These are phyloP conservation scores for Edolisoma coerulescens DNA, from an alignment of 2,113 vertebrate species.

Conservation along the genomic window DNA sequence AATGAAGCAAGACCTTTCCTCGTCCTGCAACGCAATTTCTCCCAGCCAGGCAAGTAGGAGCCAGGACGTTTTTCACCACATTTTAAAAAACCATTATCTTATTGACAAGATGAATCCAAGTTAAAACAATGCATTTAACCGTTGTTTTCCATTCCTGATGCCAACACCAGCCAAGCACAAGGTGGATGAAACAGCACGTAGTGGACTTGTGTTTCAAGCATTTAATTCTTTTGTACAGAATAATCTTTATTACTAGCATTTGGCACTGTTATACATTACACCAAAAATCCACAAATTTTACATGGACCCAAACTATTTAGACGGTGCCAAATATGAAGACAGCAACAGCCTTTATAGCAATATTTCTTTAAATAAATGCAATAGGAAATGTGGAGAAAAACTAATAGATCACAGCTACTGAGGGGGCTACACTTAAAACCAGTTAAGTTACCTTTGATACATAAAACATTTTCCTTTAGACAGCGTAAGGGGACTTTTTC, in stretches of 20 bases:
- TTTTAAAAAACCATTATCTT: constrained; percentile 30
- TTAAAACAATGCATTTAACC: neutral
- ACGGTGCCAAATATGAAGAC: constrained; percentile 67
- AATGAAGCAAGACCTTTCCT: constrained; percentile 14
- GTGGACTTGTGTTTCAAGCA: constrained; percentile 63
- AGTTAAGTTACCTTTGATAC: constrained; percentile 72
- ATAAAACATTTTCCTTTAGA: constrained; percentile 63
- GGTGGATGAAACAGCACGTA: constrained; percentile 58
- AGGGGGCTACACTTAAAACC: constrained; percentile 59
- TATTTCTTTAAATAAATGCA: constrained; percentile 73
- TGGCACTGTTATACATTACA: constrained; percentile 75
- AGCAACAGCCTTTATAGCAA: constrained; percentile 56
- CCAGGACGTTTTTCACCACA: constrained; percentile 4
- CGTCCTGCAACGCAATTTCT: neutral
- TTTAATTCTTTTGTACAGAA: constrained; percentile 75
- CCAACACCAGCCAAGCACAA: neutral
- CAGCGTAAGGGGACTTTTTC: constrained; percentile 21
- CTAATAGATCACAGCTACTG: constrained; percentile 62
- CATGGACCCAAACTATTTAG: constrained; percentile 59
- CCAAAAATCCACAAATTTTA: constrained; percentile 72
- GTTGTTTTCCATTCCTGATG: neutral
- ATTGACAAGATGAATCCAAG: neutral
- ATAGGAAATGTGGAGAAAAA: constrained; percentile 39
- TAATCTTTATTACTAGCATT: constrained; percentile 74
- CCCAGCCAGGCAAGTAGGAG: neutral